Base-by-base conservation (phyloP, 1,140 invertebrate genomes). In the Cydia splendana region DNA sequence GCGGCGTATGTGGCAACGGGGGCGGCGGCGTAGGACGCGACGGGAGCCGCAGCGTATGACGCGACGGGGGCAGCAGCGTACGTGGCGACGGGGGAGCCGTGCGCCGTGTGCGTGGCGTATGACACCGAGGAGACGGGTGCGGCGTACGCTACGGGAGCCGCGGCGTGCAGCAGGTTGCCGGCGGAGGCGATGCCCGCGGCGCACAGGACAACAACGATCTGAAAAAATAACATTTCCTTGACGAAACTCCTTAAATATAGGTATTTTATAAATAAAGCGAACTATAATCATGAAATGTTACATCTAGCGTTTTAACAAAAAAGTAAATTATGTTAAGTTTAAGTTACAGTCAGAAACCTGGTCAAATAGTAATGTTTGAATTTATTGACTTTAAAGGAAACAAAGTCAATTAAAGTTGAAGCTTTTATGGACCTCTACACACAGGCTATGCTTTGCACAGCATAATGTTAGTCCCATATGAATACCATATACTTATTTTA, bases 201-300 rank as follows among this genome's bases (percentile, higher is more conserved):
- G 79, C 88, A 91, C 73, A 90, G 71, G 78, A 90, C 82, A 42
- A 90, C 75, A n/a, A 87, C 24, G n/a, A 91, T 81, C 89, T 91
- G 78, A 5, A 82, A 82, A 30, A 79, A 71, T 74, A 75, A 71
- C 80, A 77, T 57, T 65, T 51, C 2, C n/a, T 1, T 15, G 12
- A 15, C 4, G 48, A 51, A 51, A 51, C 13, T 42, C 9, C 7
- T 2, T 42, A 2, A 51, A n/a, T 51, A 15, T 51, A 4, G 13
- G 38, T 42, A 42, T 34, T 34, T 34, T 34, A 34, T 34, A 34
- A 34, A 34, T 34, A 34, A 34, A 34, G 34, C 2, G 5, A 34
- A 6, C 1, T 34, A 30, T 2, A 30, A 30, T 30, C 2, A 30
- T 4, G 30, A 30, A 30, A 30, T 24, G 24, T 42, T 42, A 42